Evolutionary conservation across 2,888 invertebrate genomes (phyloP).

Genomic region (Nudaria mundana): DNA sequence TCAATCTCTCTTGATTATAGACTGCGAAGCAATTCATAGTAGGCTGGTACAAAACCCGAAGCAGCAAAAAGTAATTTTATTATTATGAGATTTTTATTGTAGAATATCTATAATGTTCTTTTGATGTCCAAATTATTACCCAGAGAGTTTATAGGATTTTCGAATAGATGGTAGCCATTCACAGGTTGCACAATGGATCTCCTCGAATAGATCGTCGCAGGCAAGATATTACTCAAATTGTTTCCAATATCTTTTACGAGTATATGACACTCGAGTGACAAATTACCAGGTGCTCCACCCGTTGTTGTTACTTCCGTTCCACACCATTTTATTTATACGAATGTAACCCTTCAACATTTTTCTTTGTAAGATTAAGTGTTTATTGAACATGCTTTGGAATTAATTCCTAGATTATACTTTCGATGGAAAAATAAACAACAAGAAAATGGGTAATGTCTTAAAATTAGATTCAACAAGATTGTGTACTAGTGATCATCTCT

Average conservation of each 20-base stretch:
- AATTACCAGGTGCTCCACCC: constrained; percentile 56
- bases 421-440: too few species aligned
- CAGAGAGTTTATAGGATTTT: constrained; percentile 32
- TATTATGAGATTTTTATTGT: too few species aligned
- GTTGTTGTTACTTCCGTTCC: constrained; percentile 62
- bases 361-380: constrained; percentile 21
- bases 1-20: too few species aligned
- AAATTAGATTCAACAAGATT: too few species aligned
- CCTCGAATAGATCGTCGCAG: constrained; percentile 48
- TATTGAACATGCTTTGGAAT: constrained; percentile 18
- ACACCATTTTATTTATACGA: constrained; percentile 45
- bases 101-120: too few species aligned
- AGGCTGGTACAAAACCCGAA: too few species aligned
- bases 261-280: constrained; percentile 71
- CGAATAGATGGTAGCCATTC: constrained; percentile 46
- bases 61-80: too few species aligned
- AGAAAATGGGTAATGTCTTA: too few species aligned
- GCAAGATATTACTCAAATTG: constrained; percentile 70
- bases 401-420: too few species aligned
- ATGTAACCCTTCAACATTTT: constrained; percentile 32
- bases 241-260: constrained; percentile 75
- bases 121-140: too few species aligned
- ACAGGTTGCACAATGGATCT: constrained; percentile 48
- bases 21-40: too few species aligned
- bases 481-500: too few species aligned